phyloP scores from a whole-genome alignment of 2,797 vertebrate species.

The Xerus rutilus region DNA sequence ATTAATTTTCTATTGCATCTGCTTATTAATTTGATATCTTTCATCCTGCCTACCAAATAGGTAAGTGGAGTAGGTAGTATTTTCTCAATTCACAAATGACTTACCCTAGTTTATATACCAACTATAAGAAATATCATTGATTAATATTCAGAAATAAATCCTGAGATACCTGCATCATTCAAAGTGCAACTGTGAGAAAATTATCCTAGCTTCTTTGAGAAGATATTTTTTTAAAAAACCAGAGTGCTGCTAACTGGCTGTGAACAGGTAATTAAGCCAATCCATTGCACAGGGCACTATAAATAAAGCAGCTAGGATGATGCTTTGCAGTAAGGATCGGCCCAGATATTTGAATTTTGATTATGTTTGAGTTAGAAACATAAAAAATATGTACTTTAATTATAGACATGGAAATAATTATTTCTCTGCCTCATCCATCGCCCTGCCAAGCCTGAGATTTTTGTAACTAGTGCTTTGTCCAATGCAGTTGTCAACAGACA shows the following conservation, averaged over 20 bases:
- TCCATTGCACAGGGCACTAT: background rate
- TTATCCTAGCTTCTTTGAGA: background rate
- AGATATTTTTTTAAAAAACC: background rate
- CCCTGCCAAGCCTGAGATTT: constrained; percentile 51
- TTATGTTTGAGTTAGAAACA: constrained; percentile 38
- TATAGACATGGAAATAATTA: constrained; percentile 76
- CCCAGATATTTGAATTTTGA: constrained; percentile 72
- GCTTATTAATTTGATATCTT: background rate
- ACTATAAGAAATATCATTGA: background rate
- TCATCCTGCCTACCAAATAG: background rate
- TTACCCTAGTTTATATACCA: background rate
- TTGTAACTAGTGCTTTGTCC: constrained; percentile 54
- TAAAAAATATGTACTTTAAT: constrained; percentile 70
- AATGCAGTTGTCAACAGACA: constrained; percentile 40
- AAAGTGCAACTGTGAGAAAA: constrained; percentile 15
- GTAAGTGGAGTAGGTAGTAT: background rate
- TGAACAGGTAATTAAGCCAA: background rate
- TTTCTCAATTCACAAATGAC: background rate
- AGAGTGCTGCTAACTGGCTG: background rate
- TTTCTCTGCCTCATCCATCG: constrained; percentile 71
- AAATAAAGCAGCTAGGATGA: background rate
- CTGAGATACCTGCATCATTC: background rate
- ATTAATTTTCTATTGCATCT: background rate
- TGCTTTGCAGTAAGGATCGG: constrained; percentile 25
- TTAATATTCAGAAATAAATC: constrained; percentile 42